Evolutionary conservation across 2,888 invertebrate genomes (phyloP), one percentile per base, ranked within the genome.

Genomic region (Acrocyrtus sp.): DNA sequence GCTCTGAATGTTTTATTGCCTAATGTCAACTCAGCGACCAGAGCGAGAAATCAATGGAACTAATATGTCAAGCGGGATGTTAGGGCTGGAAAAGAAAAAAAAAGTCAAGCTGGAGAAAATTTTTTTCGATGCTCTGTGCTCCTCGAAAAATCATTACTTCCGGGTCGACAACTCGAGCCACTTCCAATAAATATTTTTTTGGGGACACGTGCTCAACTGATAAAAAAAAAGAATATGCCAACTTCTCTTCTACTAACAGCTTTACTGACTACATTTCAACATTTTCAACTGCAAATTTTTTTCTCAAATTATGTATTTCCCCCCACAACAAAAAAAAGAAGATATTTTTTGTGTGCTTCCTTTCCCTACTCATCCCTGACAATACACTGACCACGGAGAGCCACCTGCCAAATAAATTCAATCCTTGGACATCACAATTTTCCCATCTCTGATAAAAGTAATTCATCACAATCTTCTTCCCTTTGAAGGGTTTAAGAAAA

Each of bases 61-160:
- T 68, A 68, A 68, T 68, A 60, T 68, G 60, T 68, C 68, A 60
- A 60, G n/a, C n/a, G n/a, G n/a, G n/a, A n/a, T n/a, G n/a, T n/a
- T n/a, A n/a, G n/a, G n/a, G n/a, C n/a, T n/a, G n/a, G n/a, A n/a
- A n/a, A n/a, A n/a, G n/a, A n/a, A n/a, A n/a, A n/a, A n/a, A n/a
- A n/a, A n/a, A n/a, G n/a, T n/a, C n/a, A n/a, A n/a, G n/a, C n/a
- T n/a, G n/a, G n/a, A n/a, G n/a, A n/a, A n/a, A n/a, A n/a, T n/a
- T n/a, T n/a, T n/a, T 43, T 43, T 68, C 68, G 60, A 22, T 39
- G 51, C 53, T 34, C 26, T 41, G 24, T 57, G n/a, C 29, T 54
- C 27, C 45, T 63, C 54, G 21, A 24, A 34, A 26, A 17, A 47
- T 8, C 10, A 15, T 47, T 10, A 15, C 17, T 5, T 48, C 50